phyloP scores from a whole-genome alignment of 2,113 vertebrate species.

The Oreocharis arfaki region DNA sequence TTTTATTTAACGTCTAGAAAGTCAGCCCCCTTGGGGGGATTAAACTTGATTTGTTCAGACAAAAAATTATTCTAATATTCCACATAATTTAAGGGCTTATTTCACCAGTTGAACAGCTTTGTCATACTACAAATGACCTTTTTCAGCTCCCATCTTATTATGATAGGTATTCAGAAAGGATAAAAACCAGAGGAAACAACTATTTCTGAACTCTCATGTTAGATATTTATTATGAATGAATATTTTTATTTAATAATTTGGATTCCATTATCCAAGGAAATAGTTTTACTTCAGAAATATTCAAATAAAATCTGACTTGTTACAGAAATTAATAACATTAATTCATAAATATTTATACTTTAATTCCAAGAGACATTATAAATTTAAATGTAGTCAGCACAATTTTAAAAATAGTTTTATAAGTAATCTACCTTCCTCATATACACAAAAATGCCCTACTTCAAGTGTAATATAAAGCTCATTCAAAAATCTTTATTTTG shows the following conservation, averaged over 20 bases:
- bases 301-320: background rate
- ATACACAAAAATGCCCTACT: background rate
- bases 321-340: background rate
- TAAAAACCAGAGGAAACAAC: background rate
- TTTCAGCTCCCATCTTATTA: background rate
- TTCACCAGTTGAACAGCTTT: background rate
- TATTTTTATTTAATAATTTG: background rate
- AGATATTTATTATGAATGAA: background rate
- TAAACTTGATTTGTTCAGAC: background rate
- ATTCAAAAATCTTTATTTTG: background rate
- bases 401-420: background rate
- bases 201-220: background rate
- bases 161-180: background rate
- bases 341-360: slow-evolving; percentile 24
- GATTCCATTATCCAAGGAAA: background rate
- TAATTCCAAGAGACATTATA: background rate
- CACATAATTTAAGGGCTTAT: background rate
- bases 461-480: background rate
- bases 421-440: background rate
- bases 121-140: background rate
- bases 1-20: background rate
- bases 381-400: background rate
- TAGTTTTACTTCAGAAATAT: background rate
- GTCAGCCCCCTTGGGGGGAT: background rate
- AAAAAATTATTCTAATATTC: background rate